Base-by-base conservation (phyloP, 2,888 invertebrate genomes). In the Cosmorhoe ocellata region DNA sequence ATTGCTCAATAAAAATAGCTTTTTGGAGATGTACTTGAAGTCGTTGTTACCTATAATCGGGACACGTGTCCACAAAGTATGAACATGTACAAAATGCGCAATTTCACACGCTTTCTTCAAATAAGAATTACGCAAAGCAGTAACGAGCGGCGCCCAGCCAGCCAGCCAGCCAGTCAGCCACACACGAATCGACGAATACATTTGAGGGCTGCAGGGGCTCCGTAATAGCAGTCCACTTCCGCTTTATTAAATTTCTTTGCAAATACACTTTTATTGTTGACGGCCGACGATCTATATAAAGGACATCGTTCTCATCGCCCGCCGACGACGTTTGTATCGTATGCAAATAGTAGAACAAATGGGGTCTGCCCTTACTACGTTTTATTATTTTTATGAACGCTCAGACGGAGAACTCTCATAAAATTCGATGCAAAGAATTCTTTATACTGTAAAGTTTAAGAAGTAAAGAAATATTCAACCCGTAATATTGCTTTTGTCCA, bases 161-260 rank as follows among this genome's bases (percentile, higher is more conserved):
- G 18, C 18, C 41, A 40, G 32, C 47, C 49, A 43, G 18, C 18
- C 41, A 40, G 32, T 44, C 49, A 43, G 18, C 24, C 51, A 61
- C 49, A 47, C 38, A 33, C 38, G 41, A 47, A 38, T 33, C 50
- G 44, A 37, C 49, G 58, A 51, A 36, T 63, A 62, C 63, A 58
- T 67, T 58, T 59, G 60, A 65, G 69, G 61, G 64, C 65, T 59
- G 65, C 71, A 76, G 79, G 77, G 70, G 72, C 24, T 68, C 71
- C 78, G 71, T 84, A 84, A 85, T 81, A 73, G 79, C 75, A 74
- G 78, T 81, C 84, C 84, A 82, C 84, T 90, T 90, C 88, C 87
- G 86, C 89, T 81, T 89, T 90, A 90, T 89, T 90, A 90, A 89
- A 90, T 90, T 89, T 90, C 90, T 88, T 87, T 78, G 87, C 89